Conservation (phyloP, 2,797 vertebrate species). For the Odontamblyopus lacepedii region DNA sequence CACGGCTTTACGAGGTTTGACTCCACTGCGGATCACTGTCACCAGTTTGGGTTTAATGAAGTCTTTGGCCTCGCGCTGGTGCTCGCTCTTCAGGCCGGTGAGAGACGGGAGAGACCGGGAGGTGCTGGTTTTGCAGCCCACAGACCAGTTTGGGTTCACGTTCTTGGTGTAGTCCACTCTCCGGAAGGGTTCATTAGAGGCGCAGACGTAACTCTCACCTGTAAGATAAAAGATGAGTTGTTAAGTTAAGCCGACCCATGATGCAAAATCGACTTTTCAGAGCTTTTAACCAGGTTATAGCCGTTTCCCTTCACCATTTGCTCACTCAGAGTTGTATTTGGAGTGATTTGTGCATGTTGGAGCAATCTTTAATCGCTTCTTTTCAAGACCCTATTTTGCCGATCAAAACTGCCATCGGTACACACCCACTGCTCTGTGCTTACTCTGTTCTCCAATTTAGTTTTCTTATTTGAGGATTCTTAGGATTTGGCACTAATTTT, state of each 20-base stretch:
- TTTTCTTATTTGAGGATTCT: too few species aligned
- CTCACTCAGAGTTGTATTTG: too few species aligned
- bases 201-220: slow-evolving; percentile 98
- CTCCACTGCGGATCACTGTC: slow-evolving; percentile 95
- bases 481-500: too few species aligned
- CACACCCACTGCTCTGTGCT: too few species aligned
- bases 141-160: slow-evolving; percentile 95
- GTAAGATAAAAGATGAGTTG: background rate
- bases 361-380: too few species aligned
- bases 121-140: slow-evolving; percentile 85
- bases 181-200: slow-evolving; percentile 92
- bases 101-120: slow-evolving; percentile 84
- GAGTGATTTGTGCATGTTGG: too few species aligned
- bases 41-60: slow-evolving; percentile 98
- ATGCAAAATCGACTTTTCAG: too few species aligned
- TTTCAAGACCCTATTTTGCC: too few species aligned
- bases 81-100: slow-evolving; percentile 78
- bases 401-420: too few species aligned
- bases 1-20: slow-evolving; percentile 96
- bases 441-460: too few species aligned
- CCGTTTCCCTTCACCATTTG: too few species aligned
- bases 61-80: slow-evolving; percentile 87
- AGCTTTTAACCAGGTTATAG: too few species aligned
- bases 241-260: background rate
- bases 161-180: slow-evolving; percentile 96